These are phyloP conservation scores for Takifugu rubripes DNA, from an alignment of 2,797 vertebrate species.

Conservation along the genomic window DNA sequence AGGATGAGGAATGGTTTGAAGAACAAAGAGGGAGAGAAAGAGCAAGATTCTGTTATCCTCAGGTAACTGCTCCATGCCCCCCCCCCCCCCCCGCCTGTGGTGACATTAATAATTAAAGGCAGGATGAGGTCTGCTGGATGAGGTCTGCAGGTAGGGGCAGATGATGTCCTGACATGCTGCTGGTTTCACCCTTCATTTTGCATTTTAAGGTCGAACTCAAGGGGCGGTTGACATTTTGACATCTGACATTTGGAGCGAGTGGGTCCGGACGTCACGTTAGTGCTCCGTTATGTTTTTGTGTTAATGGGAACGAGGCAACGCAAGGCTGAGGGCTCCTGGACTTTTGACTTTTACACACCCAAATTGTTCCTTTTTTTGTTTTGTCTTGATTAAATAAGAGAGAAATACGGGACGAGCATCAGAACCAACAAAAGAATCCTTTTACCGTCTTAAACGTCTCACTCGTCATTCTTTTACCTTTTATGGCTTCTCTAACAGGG, in stretches of 20 bases:
- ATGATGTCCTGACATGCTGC: constrained; percentile 40
- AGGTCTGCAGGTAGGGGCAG: constrained; percentile 28
- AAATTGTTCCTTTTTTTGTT: no score
- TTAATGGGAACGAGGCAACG: constrained; percentile 31
- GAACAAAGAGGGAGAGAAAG: constrained; percentile 47
- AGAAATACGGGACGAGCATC: no score
- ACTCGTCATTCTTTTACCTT: no score
- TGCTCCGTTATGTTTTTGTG: constrained; percentile 35
- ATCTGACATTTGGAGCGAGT: constrained; percentile 54
- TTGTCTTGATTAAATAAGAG: no score
- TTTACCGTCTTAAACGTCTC: no score
- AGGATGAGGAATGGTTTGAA: constrained; percentile 50
- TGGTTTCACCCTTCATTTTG: constrained; percentile 51
- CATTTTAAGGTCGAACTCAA: constrained; percentile 50
- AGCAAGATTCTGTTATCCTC: constrained; percentile 54
- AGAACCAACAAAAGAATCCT: no score
- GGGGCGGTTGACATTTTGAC: constrained; percentile 56
- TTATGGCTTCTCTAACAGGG: no score
- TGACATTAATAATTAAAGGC: constrained; percentile 51
- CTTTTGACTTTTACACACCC: background rate
- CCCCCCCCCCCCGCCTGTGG: constrained; percentile 1
- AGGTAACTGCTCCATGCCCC: constrained; percentile 40
- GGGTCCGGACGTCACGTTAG: constrained; percentile 35
- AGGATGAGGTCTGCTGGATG: constrained; percentile 14
- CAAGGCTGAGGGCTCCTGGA: constrained; percentile 17